Evolutionary conservation across 2,113 vertebrate species (phyloP).

Genomic region (Marmota monax): DNA sequence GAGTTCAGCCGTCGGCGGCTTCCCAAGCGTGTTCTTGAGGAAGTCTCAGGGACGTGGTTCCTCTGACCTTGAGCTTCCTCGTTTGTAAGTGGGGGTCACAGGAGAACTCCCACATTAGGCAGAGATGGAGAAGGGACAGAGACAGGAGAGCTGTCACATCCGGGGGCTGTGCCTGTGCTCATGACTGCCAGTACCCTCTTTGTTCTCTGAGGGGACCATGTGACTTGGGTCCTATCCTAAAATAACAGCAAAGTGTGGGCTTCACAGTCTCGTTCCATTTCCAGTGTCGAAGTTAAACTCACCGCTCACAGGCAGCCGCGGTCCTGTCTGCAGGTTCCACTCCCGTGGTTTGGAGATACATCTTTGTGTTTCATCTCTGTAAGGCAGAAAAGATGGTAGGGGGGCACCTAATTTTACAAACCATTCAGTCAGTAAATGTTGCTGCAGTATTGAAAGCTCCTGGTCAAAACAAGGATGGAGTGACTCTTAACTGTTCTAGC

Average conservation of each 20-base stretch:
- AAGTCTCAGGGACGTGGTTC: neutral
- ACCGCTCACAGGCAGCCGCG: rapidly evolving
- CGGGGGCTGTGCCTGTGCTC: neutral
- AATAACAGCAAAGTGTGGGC: neutral
- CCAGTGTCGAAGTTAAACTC: neutral
- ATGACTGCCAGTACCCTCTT: neutral
- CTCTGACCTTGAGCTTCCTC: neutral
- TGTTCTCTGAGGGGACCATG: neutral
- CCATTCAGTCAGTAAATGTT: neutral
- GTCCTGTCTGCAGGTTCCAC: neutral
- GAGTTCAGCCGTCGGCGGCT: neutral
- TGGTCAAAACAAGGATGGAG: neutral
- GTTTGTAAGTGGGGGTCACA: neutral
- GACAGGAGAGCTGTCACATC: rapidly evolving
- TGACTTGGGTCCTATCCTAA: neutral
- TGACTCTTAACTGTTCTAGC: neutral
- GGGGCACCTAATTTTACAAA: neutral
- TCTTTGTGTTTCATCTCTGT: neutral
- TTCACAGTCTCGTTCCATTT: neutral
- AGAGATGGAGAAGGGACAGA: neutral
- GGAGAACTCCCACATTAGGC: neutral
- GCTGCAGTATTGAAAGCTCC: neutral
- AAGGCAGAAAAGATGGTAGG: neutral
- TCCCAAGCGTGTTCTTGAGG: rapidly evolving
- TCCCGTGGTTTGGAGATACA: neutral